A percentile compares a stretch with the other conserved stretches of the same genome.
These are phyloP conservation scores for Alviniconcha strummeri DNA, from an alignment of 2,888 invertebrate species.

Conservation along the genomic window DNA sequence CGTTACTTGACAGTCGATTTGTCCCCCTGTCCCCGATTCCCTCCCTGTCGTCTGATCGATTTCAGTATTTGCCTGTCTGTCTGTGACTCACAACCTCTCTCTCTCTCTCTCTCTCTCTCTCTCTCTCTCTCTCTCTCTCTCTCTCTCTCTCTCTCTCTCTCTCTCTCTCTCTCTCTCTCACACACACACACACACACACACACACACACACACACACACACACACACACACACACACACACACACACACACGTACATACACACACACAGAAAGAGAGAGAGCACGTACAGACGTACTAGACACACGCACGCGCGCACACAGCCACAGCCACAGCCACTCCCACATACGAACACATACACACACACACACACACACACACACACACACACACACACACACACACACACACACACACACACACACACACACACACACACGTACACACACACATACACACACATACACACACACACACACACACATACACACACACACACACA, in stretches of 20 bases:
- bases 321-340: not conserved
- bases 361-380: constrained; percentile 14
- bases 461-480: no score
- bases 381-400: constrained; percentile 15
- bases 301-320: not conserved
- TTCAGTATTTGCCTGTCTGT: no score
- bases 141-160: no score
- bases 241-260: not conserved
- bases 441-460: not conserved
- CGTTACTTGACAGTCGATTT: no score
- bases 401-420: constrained; percentile 15
- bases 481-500: no score
- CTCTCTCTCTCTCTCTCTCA: no score
- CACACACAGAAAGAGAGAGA: not conserved
- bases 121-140: no score
- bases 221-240: no score
- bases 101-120: not conserved
- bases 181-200: no score
- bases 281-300: not conserved
- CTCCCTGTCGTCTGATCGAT: no score
- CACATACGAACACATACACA: constrained; percentile 4
- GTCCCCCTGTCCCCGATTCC: no score
- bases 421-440: not conserved
- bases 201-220: no score
- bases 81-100: not conserved